Base-by-base conservation (phyloP, 2,797 vertebrate species). In the Sylvia borin region DNA sequence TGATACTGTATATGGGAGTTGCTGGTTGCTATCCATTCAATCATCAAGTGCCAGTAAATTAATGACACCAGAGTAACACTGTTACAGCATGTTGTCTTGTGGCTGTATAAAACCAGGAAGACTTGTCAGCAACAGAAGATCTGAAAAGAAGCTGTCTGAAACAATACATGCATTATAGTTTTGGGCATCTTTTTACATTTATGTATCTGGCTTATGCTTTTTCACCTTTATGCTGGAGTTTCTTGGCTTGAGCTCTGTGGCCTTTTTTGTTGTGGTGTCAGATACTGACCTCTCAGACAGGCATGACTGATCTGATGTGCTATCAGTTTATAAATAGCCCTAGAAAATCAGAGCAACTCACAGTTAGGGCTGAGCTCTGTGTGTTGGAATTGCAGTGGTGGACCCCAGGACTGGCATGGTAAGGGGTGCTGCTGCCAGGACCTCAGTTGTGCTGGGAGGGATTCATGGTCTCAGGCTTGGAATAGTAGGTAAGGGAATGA, bases 371-470 rank as follows among this genome's bases (percentile, higher is more conserved):
- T 86, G 73, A 53, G 34, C n/a, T 87, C 22, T 79, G 9, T 36
- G 1, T 66, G 18, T 20, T 71, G 66, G 38, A 71, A 38, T 48
- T 78, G 51, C 3, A 4, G 29, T 62, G 67, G 70, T 68, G 60
- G 80, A 58, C 17, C 15, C 17, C 18, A 34, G 67, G 77, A 51
- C 36, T 81, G 80, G 40, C 0, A 0, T 17, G 34, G 47, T 71
- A n/a, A 47, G 43, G 64, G 45, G 19, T 91, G 88, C n/a, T 82
- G 54, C 58, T 91, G 42, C 32, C 71, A 24, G 11, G n/a, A 58
- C 29, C 58, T 43, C 48, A 54, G 83, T 20, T 54, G 10, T 0
- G 0, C 5, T 78, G 48, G 43, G 60, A 79, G 29, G 0, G 1
- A 5, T 42, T 84, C 24, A 1, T 58, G 20, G 15, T 65, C 27